These are phyloP conservation scores for Epinotia nisella DNA, from an alignment of 2,888 invertebrate genomes.

Conservation along the genomic window DNA sequence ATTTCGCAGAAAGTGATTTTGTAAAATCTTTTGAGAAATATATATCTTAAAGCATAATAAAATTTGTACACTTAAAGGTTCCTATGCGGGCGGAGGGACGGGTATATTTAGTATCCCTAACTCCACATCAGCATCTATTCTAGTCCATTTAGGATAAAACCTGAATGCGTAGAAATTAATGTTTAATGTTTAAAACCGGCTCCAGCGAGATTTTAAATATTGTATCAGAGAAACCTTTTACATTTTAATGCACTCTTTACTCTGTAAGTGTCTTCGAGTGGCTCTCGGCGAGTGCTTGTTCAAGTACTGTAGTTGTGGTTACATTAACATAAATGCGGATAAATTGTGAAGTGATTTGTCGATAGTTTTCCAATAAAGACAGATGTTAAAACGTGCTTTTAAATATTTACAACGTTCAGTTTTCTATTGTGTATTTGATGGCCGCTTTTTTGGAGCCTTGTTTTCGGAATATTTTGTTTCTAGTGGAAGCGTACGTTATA, in stretches of 20 bases:
- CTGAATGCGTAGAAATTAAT: constrained; percentile 62
- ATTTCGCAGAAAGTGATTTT: no score
- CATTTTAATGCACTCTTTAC: constrained; percentile 58
- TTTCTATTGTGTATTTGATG: neutral
- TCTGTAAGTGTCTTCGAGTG: constrained; percentile 45
- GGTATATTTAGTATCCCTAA: no score
- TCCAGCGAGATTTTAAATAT: constrained; percentile 67
- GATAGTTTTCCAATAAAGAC: neutral
- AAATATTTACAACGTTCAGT: no score
- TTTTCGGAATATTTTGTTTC: no score
- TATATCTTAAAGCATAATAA: no score
- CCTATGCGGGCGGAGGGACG: no score
- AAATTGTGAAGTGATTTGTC: neutral
- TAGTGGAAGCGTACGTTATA: no score
- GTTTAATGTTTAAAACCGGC: constrained; percentile 63
- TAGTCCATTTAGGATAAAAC: constrained; percentile 21
- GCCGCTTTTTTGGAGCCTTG: neutral
- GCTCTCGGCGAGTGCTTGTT: constrained; percentile 14
- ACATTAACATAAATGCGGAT: neutral
- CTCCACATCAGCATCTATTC: neutral
- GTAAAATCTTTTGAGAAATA: no score
- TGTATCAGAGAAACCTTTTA: constrained; percentile 75
- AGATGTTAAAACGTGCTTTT: neutral
- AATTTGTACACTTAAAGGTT: no score
- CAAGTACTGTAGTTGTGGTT: constrained; percentile 14